Evolutionary conservation across 2,797 vertebrate genomes (phyloP), one percentile per base, ranked within the genome.

Genomic region (Xyrichtys novacula): DNA sequence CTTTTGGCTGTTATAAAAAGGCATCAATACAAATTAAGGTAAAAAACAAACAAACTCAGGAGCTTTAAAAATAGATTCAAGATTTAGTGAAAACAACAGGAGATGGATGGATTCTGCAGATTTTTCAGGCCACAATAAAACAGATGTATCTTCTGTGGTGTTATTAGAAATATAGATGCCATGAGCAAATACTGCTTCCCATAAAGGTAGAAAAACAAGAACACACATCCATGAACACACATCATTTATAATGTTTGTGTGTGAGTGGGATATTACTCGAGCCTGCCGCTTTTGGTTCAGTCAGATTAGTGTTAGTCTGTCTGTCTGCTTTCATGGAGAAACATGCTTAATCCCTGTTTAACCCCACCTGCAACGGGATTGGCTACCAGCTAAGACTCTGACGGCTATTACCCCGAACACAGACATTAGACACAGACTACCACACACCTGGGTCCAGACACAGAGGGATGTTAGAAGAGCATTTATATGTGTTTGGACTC

Each of bases 281-380:
- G 62, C 71, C 65, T 47, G 75, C 52, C 42, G 52, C 66, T 87
- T 86, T 85, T 87, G 29, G 78, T 63, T 20, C 39, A 65, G 78
- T 88, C 78, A 88, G 88, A 88, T 88, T 87, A 90, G 86, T 83
- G 66, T 74, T 78, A 71, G 78, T 87, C 85, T 78, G 80, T 76
- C 84, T 89, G 85, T 83, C 80, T 90, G 81, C 81, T 87, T 88
- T 87, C 81, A 86, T 64, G 11, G 69, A 80, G 74, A 77, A 88
- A 86, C 83, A 80, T n/a, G 67, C 32, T 76, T 89, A 86, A 90
- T 84, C 85, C 82, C 38, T 20, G 69, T 66, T 81, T 84, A 88
- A 89, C 88, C 83, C 81, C 81, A 77, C 87, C 85, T 85, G 81
- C 80, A 48, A 81, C 56, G 16, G 74, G 86, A 89, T 88, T 83